Conservation (phyloP, 2,888 invertebrate species). For the Anticlea derivata region DNA sequence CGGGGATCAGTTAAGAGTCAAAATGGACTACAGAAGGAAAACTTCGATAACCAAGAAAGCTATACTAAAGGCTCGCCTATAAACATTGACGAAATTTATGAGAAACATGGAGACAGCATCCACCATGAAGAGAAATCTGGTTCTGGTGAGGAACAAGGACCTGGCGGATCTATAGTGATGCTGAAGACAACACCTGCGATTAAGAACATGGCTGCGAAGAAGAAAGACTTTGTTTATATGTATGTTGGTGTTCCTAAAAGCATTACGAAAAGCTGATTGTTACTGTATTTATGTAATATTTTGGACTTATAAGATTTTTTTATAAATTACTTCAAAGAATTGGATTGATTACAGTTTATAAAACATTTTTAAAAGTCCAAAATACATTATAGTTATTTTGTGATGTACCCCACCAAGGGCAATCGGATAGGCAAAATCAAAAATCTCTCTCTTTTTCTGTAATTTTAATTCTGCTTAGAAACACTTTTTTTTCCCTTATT, state of each 20-base stretch:
- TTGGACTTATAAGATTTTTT: too few species aligned
- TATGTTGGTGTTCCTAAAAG: constrained; percentile 60
- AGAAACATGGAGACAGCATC: not conserved
- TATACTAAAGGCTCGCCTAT: too few species aligned
- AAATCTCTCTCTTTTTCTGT: too few species aligned
- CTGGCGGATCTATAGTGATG: not conserved
- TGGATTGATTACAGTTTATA: too few species aligned
- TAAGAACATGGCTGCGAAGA: not conserved
- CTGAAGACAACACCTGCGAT: not conserved
- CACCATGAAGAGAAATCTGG: not conserved
- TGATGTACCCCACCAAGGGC: too few species aligned
- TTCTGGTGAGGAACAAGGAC: not conserved
- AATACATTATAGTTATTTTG: too few species aligned
- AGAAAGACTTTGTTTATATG: constrained; percentile 46
- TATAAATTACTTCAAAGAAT: too few species aligned
- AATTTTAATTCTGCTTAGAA: too few species aligned
- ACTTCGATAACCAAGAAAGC: not conserved
- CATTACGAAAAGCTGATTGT: constrained; percentile 22
- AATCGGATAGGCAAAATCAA: too few species aligned
- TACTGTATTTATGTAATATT: not conserved
- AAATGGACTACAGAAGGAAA: not conserved
- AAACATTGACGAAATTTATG: not conserved
- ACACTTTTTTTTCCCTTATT: too few species aligned
- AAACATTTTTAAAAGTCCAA: too few species aligned
- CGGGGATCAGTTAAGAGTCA: not conserved